phyloP scores from a whole-genome alignment of 2,113 vertebrate species.

The Carettochelys insculpta region DNA sequence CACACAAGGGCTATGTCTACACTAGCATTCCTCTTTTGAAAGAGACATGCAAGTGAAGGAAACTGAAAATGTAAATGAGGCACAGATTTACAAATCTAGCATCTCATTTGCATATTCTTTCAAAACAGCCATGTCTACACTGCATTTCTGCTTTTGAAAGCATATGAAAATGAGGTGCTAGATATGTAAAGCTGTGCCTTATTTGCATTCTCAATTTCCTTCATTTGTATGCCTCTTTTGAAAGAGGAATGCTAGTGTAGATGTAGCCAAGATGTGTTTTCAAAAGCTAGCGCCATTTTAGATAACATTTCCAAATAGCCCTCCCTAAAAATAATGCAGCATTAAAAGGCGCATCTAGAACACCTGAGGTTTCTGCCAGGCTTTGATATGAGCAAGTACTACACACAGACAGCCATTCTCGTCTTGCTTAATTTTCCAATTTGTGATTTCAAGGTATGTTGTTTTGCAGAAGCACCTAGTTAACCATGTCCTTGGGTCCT shows the following conservation, averaged over 20 bases:
- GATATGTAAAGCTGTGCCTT: no score
- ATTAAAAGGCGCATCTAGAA: constrained; percentile 8
- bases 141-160: no score
- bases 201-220: no score
- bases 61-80: no score
- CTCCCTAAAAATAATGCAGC: constrained; percentile 13
- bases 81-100: no score
- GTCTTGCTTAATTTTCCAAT: constrained; percentile 13
- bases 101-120: no score
- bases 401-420: constrained; percentile 12
- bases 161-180: no score
- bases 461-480: not conserved
- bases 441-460: not conserved
- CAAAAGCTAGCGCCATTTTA: not conserved
- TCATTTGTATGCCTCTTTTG: no score
- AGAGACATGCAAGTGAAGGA: no score
- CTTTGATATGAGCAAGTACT: constrained; percentile 39
- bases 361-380: not conserved
- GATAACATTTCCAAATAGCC: not conserved
- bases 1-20: no score
- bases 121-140: no score
- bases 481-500: constrained; percentile 47
- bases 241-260: no score
- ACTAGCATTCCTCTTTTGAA: not conserved
- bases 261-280: not conserved